Conservation (phyloP, 2,888 invertebrate genomes). For the Alsophila aescularia region DNA sequence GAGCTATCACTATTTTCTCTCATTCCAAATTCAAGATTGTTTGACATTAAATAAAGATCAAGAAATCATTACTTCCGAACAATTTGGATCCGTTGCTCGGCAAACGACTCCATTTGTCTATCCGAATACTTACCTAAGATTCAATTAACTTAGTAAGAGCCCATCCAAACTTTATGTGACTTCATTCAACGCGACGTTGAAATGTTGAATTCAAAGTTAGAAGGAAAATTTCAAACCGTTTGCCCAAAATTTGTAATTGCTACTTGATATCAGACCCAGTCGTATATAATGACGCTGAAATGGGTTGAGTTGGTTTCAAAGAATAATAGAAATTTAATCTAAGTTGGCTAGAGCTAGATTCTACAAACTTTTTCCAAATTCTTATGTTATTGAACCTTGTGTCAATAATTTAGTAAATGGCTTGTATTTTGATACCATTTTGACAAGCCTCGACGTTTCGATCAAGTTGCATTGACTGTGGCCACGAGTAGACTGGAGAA, state of each 20-base stretch:
- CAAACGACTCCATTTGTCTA: conserved; percentile 1
- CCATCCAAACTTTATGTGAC: conserved; percentile 14
- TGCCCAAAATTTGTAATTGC: not conserved
- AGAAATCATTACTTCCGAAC: conserved; percentile 10
- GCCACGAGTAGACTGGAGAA: too few species aligned
- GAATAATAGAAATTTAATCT: too few species aligned
- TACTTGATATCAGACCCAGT: not conserved
- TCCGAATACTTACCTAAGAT: conserved; percentile 6
- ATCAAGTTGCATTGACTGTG: too few species aligned
- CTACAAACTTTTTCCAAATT: too few species aligned
- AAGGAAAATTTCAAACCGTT: conserved; percentile 8
- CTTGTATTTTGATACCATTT: too few species aligned
- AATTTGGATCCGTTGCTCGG: not conserved
- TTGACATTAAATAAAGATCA: conserved; percentile 22
- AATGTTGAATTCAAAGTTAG: conserved; percentile 14
- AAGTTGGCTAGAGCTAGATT: too few species aligned
- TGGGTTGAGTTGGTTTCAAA: not conserved
- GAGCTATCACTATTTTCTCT: not conserved
- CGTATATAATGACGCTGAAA: not conserved
- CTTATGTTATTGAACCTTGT: too few species aligned
- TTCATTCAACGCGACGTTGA: conserved; percentile 1
- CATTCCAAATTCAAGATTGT: not conserved
- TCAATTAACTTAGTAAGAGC: conserved; percentile 21
- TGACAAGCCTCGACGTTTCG: too few species aligned
- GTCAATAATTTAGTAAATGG: too few species aligned